phyloP scores from a whole-genome alignment of 2,113 vertebrate species.

The Tyrannus savana region DNA sequence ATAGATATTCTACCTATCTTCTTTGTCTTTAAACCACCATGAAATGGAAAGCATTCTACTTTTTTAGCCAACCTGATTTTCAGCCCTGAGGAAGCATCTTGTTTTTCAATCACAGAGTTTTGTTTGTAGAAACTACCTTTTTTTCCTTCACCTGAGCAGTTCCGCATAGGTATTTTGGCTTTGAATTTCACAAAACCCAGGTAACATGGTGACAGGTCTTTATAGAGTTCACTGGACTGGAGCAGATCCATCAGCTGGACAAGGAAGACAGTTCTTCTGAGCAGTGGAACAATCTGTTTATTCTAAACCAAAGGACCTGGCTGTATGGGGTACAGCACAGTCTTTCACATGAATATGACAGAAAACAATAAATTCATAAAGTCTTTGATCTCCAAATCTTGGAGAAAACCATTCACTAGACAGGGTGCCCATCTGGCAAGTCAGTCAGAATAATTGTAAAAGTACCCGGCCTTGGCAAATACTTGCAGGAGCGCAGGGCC shows the following conservation, averaged over 20 bases:
- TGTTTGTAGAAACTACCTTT: not conserved
- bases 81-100: not conserved
- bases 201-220: not conserved
- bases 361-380: not conserved
- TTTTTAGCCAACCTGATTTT: not conserved
- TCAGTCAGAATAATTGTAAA: not conserved
- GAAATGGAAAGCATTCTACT: not conserved
- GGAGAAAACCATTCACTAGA: not conserved
- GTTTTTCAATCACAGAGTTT: not conserved
- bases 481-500: not conserved
- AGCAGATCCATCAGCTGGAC: not conserved
- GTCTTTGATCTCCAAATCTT: not conserved
- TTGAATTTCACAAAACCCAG: not conserved
- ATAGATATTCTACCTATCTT: not conserved
- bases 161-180: not conserved
- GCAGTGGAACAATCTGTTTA: not conserved
- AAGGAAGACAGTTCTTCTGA: not conserved
- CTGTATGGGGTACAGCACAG: not conserved
- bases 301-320: not conserved
- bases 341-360: not conserved
- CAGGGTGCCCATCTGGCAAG: not conserved
- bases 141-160: not conserved
- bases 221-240: not conserved
- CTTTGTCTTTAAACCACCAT: not conserved
- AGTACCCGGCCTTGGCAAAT: not conserved